Conservation (phyloP, 2,888 invertebrate species). For the Apotomis betuletana region DNA sequence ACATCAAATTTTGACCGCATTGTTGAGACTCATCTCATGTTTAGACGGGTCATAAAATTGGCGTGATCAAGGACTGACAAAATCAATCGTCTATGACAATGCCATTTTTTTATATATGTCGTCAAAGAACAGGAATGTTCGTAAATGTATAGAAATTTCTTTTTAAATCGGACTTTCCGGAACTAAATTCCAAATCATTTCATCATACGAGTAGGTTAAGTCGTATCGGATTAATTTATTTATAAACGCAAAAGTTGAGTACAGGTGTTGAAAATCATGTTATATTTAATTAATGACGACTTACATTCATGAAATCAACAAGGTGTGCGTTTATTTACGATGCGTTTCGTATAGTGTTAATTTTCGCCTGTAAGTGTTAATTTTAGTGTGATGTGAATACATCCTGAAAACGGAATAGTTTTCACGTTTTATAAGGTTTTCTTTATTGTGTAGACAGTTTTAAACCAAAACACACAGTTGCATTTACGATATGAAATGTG, state of each 20-base stretch:
- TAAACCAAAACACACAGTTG: constrained; percentile 28
- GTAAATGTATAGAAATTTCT: constrained; percentile 7
- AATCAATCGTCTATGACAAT: constrained; percentile 13
- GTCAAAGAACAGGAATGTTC: constrained; percentile 45
- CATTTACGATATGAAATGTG: constrained; percentile 24
- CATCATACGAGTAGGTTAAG: constrained; percentile 15
- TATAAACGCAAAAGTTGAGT: background rate
- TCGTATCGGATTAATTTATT: constrained; percentile 7
- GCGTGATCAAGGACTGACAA: constrained; percentile 15
- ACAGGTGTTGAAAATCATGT: constrained; percentile 33
- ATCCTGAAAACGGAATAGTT: background rate
- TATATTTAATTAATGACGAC: constrained; percentile 33
- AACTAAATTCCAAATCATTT: constrained; percentile 19
- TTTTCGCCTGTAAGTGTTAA: constrained; percentile 21
- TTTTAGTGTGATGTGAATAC: constrained; percentile 9
- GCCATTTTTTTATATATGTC: constrained; percentile 35
- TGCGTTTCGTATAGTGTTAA: constrained; percentile 24
- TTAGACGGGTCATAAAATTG: background rate
- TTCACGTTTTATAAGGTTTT: constrained; percentile 29
- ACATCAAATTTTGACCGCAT: background rate
- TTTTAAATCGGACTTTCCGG: constrained; percentile 9
- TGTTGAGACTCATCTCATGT: background rate
- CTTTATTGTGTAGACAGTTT: constrained; percentile 8
- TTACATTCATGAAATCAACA: constrained; percentile 24
- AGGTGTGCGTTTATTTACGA: constrained; percentile 21